phyloP scores from a whole-genome alignment of 2,797 vertebrate species.

The Tinamus major region DNA sequence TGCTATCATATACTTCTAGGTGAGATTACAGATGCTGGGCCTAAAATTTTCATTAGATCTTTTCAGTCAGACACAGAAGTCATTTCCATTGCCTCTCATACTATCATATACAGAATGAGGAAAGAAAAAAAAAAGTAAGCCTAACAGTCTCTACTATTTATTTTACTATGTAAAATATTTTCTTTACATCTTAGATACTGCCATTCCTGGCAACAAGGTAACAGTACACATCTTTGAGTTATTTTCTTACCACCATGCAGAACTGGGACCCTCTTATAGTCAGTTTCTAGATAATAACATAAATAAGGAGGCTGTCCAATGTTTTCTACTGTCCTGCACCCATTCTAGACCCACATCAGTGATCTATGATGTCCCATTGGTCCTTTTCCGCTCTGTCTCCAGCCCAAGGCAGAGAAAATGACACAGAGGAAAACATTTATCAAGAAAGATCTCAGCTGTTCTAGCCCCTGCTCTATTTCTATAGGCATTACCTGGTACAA shows the following conservation, averaged over 20 bases:
- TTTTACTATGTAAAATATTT: background rate
- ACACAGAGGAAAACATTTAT: background rate
- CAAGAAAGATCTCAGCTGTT: background rate
- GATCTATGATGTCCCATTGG: background rate
- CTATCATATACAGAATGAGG: rapidly evolving
- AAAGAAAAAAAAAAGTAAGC: background rate
- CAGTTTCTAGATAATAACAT: background rate
- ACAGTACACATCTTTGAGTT: background rate
- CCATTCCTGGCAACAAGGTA: background rate
- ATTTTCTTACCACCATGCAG: background rate
- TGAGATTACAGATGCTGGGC: background rate
- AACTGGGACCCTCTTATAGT: background rate
- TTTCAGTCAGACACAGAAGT: background rate
- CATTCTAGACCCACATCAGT: background rate
- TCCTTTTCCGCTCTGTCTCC: background rate
- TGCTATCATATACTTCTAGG: background rate
- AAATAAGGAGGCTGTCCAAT: background rate
- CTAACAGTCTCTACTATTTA: background rate
- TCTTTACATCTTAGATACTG: background rate
- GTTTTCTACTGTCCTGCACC: background rate
- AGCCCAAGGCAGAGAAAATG: background rate
- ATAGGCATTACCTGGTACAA: background rate
- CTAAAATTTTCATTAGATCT: background rate
- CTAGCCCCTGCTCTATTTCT: background rate
- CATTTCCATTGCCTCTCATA: background rate